Conservation (phyloP, 2,888 invertebrate genomes). For the Dicranocentrus wangi region DNA sequence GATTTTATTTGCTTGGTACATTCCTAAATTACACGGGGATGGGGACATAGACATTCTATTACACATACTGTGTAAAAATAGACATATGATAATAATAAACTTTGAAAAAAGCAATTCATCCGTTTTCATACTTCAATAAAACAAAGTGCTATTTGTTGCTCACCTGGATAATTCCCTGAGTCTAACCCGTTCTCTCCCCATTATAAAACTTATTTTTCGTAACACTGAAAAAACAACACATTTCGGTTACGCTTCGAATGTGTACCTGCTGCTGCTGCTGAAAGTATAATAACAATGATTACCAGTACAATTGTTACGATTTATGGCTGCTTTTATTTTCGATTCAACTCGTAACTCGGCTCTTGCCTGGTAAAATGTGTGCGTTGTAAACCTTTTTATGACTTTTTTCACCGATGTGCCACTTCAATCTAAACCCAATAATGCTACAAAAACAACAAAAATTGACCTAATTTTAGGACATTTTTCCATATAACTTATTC, state of each 20-base stretch:
- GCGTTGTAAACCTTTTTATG: background rate
- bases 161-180: constrained; percentile 23
- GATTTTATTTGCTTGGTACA: constrained; percentile 42
- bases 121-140: constrained; percentile 45
- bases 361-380: background rate
- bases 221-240: no score
- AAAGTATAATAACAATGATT: constrained; percentile 17
- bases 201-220: no score
- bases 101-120: constrained; percentile 16
- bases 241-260: no score
- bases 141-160: constrained; percentile 53
- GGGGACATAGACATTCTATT: no score
- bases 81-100: constrained; percentile 7
- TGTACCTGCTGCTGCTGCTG: background rate
- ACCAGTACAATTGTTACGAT: constrained; percentile 3
- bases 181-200: constrained; percentile 27
- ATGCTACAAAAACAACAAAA: no score
- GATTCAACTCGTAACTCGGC: background rate
- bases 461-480: no score
- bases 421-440: constrained; percentile 8
- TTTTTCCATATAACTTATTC: no score
- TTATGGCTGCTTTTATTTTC: background rate
- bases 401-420: constrained; percentile 3
- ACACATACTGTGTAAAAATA: constrained; percentile 8
- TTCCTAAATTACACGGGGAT: constrained; percentile 20